These are phyloP conservation scores for Hestina assimilis DNA, from an alignment of 1,140 invertebrate species.

Conservation along the genomic window DNA sequence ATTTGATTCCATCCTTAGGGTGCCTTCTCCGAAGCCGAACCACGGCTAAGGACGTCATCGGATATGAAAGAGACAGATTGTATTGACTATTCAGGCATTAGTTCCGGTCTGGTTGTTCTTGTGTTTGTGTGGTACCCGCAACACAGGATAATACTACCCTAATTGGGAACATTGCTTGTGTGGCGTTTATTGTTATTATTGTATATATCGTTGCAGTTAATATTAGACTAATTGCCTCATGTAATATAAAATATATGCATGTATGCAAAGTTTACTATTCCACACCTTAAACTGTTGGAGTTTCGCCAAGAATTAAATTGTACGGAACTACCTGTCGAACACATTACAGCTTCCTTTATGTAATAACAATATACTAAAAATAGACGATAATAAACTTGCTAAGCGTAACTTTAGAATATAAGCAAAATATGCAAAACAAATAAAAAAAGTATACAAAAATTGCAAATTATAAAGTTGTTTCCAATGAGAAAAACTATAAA, in stretches of 20 bases:
- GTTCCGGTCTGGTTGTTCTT: no score
- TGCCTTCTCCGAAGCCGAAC: no score
- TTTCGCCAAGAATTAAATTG: conserved; percentile 33
- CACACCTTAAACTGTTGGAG: conserved; percentile 44
- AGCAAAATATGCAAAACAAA: not conserved
- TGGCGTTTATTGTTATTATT: no score
- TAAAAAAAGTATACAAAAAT: not conserved
- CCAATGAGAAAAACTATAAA: not conserved
- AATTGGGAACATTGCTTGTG: no score
- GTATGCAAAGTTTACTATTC: conserved; percentile 26
- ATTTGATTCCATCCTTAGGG: no score
- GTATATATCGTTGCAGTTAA: no score
- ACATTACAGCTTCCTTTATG: conserved; percentile 28
- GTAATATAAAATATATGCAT: not conserved
- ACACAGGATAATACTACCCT: no score
- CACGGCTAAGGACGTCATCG: no score
- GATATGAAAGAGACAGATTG: no score
- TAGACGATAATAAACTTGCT: not conserved
- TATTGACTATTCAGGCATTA: no score
- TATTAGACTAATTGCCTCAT: not conserved
- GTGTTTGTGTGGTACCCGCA: no score
- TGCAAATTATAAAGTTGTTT: not conserved
- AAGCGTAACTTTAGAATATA: not conserved
- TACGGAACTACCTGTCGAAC: conserved; percentile 36
- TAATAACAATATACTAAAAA: not conserved